Evolutionary conservation across 2,797 vertebrate species (phyloP).

Genomic region (Pantherophis alleghaniensis): DNA sequence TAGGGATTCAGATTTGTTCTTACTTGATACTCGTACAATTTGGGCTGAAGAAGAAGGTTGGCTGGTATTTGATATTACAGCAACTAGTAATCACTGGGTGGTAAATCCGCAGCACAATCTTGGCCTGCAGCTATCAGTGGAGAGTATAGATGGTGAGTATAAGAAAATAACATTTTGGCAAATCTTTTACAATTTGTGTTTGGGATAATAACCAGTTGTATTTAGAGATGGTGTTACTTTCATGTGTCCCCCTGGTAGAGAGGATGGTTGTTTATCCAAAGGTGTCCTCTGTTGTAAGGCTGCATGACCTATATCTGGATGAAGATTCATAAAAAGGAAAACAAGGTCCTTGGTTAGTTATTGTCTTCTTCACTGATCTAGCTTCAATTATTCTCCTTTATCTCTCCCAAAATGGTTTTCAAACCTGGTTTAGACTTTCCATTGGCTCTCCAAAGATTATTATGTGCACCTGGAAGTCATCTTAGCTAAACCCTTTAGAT

Average conservation of each 20-base stretch:
- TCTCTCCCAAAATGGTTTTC: background rate
- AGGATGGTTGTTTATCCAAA: background rate
- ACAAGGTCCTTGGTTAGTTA: background rate
- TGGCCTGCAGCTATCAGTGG: conserved; percentile 91
- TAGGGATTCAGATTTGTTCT: conserved; percentile 92
- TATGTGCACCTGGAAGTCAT: background rate
- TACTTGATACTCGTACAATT: conserved; percentile 92
- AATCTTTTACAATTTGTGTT: background rate
- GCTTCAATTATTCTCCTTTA: background rate
- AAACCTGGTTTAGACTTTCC: background rate
- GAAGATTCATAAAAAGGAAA: background rate
- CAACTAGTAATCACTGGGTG: conserved; percentile 98
- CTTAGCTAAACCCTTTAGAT: background rate
- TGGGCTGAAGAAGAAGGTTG: conserved; percentile 97
- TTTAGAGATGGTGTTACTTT: background rate
- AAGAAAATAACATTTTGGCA: background rate
- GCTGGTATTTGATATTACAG: conserved; percentile 96
- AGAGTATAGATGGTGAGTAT: conserved; percentile 85
- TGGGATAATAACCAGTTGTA: background rate
- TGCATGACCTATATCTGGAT: background rate
- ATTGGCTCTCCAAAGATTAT: background rate
- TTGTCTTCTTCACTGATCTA: background rate
- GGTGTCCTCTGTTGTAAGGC: background rate
- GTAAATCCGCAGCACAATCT: conserved; percentile 92
- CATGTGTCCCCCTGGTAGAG: background rate